Base-by-base conservation (phyloP, 2,797 vertebrate species). In the Vultur gryphus region DNA sequence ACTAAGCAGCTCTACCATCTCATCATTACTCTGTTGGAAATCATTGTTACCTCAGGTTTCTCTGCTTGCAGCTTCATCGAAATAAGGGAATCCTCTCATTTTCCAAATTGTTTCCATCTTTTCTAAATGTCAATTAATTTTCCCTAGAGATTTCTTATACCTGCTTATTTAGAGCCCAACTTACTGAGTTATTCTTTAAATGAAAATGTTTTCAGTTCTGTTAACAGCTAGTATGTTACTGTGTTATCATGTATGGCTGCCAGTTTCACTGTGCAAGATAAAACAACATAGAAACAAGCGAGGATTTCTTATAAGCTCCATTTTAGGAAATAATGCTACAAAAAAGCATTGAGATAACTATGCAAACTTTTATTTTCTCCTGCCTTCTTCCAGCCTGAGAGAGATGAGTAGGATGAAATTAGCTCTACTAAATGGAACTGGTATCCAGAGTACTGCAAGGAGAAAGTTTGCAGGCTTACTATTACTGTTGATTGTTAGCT, bases 51-150 rank as follows among this genome's bases (percentile, higher is more conserved):
- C 79, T 94, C 89, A 73, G 95, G 81, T 93, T 94, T 89, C 86
- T 87, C 86, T 85, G 93, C 95, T 92, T 92, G 80, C 79, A 84
- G 84, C 94, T 96, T 92, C 87, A 77, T 87, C 33, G 69, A 85
- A 91, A 37, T 77, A 92, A 96, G 96, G 95, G 97, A 97, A 93
- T 97, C 94, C 71, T 97, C 88, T 29, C 91, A 95, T 58, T 93
- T 95, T 89, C 75, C 93, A 41, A 77, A 80, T 75, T 85, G 82
- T 96, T 97, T 85, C 91, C 89, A 20, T 90, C 93, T 95, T 92
- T 97, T 91, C 90, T 85, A 94, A 97, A 84, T 69, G 93, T 96
- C 96, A 94, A 71, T 97, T 96, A 95, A 95, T 97, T 96, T 97
- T 87, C 95, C 87, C 75, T 83, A 66, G 55, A 93, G 85, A 46